Evolutionary conservation across 2,888 invertebrate species (phyloP).

Genomic region (Drosophila lutescens): DNA sequence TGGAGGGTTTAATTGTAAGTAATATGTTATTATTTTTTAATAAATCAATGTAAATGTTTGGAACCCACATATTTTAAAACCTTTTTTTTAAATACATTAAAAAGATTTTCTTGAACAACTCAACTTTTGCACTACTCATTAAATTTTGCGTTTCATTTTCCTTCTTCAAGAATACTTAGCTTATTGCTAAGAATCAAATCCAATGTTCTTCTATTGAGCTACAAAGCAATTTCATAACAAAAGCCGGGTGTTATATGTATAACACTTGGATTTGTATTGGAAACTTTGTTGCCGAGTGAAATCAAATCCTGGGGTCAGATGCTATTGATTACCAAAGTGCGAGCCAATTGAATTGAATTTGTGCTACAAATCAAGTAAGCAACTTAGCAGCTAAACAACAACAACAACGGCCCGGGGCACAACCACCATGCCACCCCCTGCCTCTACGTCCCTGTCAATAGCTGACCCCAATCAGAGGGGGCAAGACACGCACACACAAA

Average conservation of each 20-base stretch:
- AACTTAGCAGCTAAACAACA: slow-evolving; percentile 78
- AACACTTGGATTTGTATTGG: slow-evolving; percentile 7
- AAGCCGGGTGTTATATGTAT: slow-evolving; percentile 8
- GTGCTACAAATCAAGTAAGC: slow-evolving; percentile 78
- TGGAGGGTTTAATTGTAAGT: too few relatives aligned
- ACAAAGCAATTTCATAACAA: slow-evolving; percentile 20
- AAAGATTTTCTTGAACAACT: too few relatives aligned
- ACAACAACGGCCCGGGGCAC: slow-evolving; percentile 29
- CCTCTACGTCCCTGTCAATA: slow-evolving; percentile 35
- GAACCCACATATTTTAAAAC: too few relatives aligned
- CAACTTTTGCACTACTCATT: too few relatives aligned
- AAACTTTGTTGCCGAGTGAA: slow-evolving; percentile 61
- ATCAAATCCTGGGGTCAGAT: slow-evolving; percentile 52
- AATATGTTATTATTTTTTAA: too few relatives aligned
- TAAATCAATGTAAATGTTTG: too few relatives aligned
- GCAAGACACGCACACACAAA: slow-evolving; percentile 37
- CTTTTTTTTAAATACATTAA: too few relatives aligned
- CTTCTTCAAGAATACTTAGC: background rate
- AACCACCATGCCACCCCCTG: slow-evolving; percentile 9
- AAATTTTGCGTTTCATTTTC: too few relatives aligned
- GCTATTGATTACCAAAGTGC: slow-evolving; percentile 54
- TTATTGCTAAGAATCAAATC: background rate
- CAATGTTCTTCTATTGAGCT: background rate
- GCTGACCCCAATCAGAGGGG: slow-evolving; percentile 50
- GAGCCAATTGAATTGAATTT: slow-evolving; percentile 78